These are phyloP conservation scores for Agrotis puta DNA, from an alignment of 2,888 invertebrate genomes.

Conservation along the genomic window DNA sequence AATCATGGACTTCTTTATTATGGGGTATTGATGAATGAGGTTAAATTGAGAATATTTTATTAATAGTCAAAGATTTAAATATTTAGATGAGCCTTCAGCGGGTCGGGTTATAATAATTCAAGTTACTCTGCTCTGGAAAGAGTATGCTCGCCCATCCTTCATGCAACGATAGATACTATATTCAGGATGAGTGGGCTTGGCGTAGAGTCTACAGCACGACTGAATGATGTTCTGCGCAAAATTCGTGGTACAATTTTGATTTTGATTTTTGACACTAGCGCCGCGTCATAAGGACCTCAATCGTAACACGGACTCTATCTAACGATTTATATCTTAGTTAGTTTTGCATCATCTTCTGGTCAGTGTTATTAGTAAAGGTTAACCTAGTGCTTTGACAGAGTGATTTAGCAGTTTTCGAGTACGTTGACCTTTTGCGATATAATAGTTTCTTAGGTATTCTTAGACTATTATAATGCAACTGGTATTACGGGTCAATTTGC, in stretches of 20 bases:
- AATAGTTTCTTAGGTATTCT: not conserved
- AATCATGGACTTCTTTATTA: not conserved
- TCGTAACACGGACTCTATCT: not conserved
- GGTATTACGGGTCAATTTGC: not conserved
- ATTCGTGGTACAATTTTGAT: no score
- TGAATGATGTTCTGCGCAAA: no score
- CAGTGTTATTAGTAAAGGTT: slow-evolving; percentile 6
- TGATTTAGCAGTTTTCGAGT: slow-evolving; percentile 13
- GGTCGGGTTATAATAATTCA: not conserved
- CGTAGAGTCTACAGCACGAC: no score
- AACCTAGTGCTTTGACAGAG: not conserved
- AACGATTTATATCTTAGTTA: not conserved
- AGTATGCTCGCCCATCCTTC: not conserved
- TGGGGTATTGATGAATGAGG: not conserved
- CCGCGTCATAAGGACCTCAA: no score
- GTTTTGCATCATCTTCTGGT: no score
- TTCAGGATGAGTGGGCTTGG: not conserved
- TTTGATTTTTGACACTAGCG: no score
- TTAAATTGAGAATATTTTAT: not conserved
- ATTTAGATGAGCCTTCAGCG: not conserved
- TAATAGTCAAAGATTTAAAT: not conserved
- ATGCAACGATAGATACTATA: not conserved
- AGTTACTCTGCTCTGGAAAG: no score
- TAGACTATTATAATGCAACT: slow-evolving; percentile 9
- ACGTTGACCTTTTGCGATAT: slow-evolving; percentile 23